Conservation (phyloP, 1,140 invertebrate genomes). For the Nixonia krombeini region DNA sequence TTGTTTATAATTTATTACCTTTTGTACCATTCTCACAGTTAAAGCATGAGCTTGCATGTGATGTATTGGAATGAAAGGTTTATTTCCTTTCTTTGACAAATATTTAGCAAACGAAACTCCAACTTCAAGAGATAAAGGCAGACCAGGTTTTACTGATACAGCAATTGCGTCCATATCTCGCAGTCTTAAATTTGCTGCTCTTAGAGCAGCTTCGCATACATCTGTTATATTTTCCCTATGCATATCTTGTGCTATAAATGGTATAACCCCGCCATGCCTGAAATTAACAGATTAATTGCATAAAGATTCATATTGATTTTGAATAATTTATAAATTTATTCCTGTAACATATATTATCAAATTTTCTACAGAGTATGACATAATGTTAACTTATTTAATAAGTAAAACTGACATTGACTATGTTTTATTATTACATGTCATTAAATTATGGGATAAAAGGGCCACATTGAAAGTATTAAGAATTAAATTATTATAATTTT, state of each 20-base stretch:
- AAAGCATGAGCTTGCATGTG: conserved; percentile 99
- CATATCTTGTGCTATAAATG: conserved; percentile 84
- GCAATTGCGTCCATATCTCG: conserved; percentile 91
- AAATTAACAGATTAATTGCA: conserved; percentile 46
- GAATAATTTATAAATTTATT: too few relatives aligned
- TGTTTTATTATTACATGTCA: too few relatives aligned
- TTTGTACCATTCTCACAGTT: conserved; percentile 81
- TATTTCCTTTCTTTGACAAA: conserved; percentile 78
- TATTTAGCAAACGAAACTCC: conserved; percentile 89
- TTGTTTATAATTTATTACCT: conserved; percentile 66
- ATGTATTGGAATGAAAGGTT: conserved; percentile 95
- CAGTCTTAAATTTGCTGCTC: conserved; percentile 76
- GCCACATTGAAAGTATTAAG: conserved; percentile 4
- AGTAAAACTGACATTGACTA: too few relatives aligned
- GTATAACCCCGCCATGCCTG: conserved; percentile 93
- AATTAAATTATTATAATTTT: conserved; percentile 6
- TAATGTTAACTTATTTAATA: too few relatives aligned
- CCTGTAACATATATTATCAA: conserved; percentile 1
- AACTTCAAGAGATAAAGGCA: conserved; percentile 84
- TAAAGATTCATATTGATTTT: background rate
- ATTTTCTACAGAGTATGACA: conserved; percentile 3
- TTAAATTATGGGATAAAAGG: too few relatives aligned
- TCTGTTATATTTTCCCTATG: conserved; percentile 85
- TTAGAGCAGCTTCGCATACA: conserved; percentile 81
- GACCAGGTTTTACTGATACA: conserved; percentile 89